phyloP scores from a whole-genome alignment of 1,140 invertebrate species.

The Bombus polaris region DNA sequence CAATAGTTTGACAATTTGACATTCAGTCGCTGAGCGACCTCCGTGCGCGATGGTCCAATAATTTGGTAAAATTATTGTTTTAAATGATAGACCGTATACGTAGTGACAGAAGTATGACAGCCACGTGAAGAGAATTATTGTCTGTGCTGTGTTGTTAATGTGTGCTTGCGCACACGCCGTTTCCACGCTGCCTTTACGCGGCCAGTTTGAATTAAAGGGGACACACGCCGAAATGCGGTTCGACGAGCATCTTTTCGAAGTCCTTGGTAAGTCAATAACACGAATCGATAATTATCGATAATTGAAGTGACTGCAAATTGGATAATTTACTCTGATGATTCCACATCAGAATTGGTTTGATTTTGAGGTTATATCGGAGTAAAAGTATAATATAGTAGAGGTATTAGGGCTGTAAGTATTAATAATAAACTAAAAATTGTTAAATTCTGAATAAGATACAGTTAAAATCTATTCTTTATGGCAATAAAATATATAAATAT shows the following conservation, averaged over 20 bases:
- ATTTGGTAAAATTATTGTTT: not conserved
- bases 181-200: not conserved
- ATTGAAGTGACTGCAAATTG: not conserved
- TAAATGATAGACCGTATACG: not conserved
- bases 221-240: slow-evolving; percentile 54
- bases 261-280: slow-evolving; percentile 58
- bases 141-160: slow-evolving; percentile 18
- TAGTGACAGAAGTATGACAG: slow-evolving; percentile 38
- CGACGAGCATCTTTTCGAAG: slow-evolving; percentile 69
- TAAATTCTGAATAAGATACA: not conserved
- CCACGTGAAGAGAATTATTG: slow-evolving; percentile 11
- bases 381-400: no score
- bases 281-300: not conserved
- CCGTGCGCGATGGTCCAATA: slow-evolving; percentile 27
- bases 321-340: no score
- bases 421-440: not conserved
- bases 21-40: slow-evolving; percentile 32
- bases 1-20: not conserved
- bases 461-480: not conserved
- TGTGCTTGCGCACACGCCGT: not conserved
- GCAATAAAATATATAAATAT: not conserved
- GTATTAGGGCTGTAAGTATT: not conserved
- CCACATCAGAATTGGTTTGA: no score
- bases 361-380: no score
- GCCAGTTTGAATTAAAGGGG: not conserved